Evolutionary conservation across 2,888 invertebrate genomes (phyloP).

Genomic region (Drosophila lutescens): DNA sequence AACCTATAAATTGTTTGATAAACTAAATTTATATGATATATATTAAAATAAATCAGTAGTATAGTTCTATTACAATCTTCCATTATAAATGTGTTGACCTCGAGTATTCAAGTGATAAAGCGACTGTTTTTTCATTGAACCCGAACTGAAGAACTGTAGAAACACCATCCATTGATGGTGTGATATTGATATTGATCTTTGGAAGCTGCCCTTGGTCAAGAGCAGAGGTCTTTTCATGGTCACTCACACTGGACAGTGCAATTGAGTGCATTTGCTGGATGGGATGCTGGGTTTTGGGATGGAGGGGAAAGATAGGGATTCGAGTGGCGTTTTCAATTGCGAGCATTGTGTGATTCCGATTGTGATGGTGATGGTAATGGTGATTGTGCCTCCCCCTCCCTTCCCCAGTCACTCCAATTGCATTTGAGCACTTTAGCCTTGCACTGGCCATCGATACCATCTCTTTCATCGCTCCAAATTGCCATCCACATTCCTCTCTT

Average conservation of each 20-base stretch:
- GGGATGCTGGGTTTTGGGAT: not conserved
- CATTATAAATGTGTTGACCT: not conserved
- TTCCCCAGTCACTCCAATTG: not conserved
- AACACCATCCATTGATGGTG: not conserved
- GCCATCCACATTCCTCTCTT: slow-evolving; percentile 47
- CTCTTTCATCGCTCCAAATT: slow-evolving; percentile 42
- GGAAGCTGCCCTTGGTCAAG: slow-evolving; percentile 33
- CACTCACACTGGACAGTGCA: slow-evolving; percentile 40
- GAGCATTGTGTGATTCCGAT: slow-evolving; percentile 38
- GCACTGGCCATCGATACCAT: slow-evolving; percentile 37
- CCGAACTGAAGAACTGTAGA: not conserved
- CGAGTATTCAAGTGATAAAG: not conserved
- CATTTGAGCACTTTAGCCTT: slow-evolving; percentile 17
- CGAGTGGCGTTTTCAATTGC: slow-evolving; percentile 71
- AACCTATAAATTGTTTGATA: too few relatives aligned
- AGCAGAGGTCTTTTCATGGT: slow-evolving; percentile 49
- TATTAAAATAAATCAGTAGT: too few relatives aligned
- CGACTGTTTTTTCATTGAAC: not conserved
- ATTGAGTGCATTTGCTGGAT: slow-evolving; percentile 32
- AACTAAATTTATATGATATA: too few relatives aligned
- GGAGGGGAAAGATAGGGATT: slow-evolving; percentile 9
- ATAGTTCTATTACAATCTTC: too few relatives aligned
- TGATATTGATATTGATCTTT: slow-evolving; percentile 13
- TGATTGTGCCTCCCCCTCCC: not conserved
- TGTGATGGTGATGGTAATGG: not conserved